phyloP scores from a whole-genome alignment of 2,797 vertebrate species.

The Rhabdomys pumilio region DNA sequence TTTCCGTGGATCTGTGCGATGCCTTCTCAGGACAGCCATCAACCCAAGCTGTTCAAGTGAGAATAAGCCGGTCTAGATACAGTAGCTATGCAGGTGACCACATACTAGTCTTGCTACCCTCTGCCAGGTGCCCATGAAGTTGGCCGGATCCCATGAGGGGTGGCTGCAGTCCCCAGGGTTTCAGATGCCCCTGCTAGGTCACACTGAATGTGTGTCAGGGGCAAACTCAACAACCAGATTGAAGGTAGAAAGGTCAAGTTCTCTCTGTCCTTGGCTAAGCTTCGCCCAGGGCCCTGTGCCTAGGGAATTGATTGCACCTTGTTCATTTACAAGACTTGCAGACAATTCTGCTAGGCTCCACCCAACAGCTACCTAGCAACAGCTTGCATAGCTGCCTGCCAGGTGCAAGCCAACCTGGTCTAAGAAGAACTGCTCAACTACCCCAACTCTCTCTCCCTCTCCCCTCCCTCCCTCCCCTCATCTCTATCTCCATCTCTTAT shows the following conservation, averaged over 20 bases:
- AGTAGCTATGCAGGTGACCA: fast-evolving
- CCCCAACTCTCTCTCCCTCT: neutral
- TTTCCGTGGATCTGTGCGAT: neutral
- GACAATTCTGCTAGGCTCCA: neutral
- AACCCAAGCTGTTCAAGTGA: neutral
- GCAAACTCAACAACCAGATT: neutral
- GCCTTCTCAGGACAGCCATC: neutral
- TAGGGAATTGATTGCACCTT: too few relatives aligned
- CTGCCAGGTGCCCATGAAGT: fast-evolving
- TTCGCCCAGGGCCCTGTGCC: neutral
- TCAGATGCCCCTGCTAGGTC: fast-evolving
- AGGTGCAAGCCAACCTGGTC: neutral
- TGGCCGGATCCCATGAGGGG: neutral
- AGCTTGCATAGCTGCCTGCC: neutral
- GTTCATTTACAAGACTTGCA: neutral
- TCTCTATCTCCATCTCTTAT: too few relatives aligned
- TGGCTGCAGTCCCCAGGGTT: neutral
- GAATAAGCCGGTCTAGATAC: neutral
- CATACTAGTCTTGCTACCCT: fast-evolving
- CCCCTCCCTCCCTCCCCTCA: too few relatives aligned
- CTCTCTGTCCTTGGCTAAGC: neutral
- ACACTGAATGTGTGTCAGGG: neutral
- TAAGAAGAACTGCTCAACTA: neutral
- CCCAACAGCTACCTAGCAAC: neutral
- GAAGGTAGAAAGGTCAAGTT: neutral